Evolutionary conservation across 2,113 vertebrate genomes (phyloP).

Genomic region (Hemiprocne comata): DNA sequence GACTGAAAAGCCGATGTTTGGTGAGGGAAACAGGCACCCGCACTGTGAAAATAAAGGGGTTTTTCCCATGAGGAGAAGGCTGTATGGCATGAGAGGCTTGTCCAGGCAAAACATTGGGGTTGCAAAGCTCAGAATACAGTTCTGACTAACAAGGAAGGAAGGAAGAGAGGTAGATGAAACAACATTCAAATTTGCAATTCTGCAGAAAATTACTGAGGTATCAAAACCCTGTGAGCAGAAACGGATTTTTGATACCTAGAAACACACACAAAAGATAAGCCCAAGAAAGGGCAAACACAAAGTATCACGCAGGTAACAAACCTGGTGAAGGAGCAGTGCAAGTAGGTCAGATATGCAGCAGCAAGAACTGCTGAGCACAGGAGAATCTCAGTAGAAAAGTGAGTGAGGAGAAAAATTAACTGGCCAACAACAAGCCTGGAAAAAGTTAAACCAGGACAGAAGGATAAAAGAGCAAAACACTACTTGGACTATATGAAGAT

Average conservation of each 20-base stretch:
- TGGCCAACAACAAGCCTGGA: background rate
- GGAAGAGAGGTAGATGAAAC: slow-evolving; percentile 13
- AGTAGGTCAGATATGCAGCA: slow-evolving; percentile 36
- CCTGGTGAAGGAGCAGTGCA: background rate
- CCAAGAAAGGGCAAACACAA: background rate
- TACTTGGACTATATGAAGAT: background rate
- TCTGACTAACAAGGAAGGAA: slow-evolving; percentile 46
- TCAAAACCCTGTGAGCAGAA: slow-evolving; percentile 8
- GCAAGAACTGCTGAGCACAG: slow-evolving; percentile 21
- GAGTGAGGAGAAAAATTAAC: background rate
- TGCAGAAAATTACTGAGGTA: slow-evolving; percentile 21
- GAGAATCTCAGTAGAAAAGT: slow-evolving; percentile 14
- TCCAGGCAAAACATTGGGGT: background rate
- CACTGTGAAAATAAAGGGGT: background rate
- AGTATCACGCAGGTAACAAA: background rate
- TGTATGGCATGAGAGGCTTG: background rate
- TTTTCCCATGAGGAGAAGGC: background rate
- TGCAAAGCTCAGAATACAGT: slow-evolving; percentile 42
- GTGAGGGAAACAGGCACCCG: background rate
- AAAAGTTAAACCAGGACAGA: background rate
- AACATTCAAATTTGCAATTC: slow-evolving; percentile 10
- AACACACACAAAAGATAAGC: background rate
- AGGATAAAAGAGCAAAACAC: background rate
- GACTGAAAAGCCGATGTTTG: background rate
- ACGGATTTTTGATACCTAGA: background rate